phyloP scores from a whole-genome alignment of 2,888 invertebrate species.

The Cataglyphis altisquamis region DNA sequence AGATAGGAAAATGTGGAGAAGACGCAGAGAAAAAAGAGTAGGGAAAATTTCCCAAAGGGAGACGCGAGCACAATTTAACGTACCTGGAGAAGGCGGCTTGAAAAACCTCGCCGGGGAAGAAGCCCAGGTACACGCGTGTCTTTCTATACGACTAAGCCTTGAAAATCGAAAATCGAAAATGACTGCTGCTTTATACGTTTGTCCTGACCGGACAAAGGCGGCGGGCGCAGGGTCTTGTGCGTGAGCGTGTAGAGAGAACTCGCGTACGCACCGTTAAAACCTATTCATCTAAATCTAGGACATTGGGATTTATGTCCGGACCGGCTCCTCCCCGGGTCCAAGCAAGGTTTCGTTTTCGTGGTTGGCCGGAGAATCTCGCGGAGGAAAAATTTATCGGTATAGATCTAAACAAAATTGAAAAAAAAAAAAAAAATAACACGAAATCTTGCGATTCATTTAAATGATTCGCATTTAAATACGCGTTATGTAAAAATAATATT shows the following conservation, averaged over 20 bases:
- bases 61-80: slow-evolving; percentile 58
- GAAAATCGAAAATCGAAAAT: slow-evolving; percentile 61
- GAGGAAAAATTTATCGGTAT: not conserved
- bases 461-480: not conserved
- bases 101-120: slow-evolving; percentile 51
- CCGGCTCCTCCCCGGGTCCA: slow-evolving; percentile 63
- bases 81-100: slow-evolving; percentile 55
- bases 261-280: slow-evolving; percentile 77
- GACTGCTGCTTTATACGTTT: slow-evolving; percentile 55
- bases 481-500: not conserved
- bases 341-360: slow-evolving; percentile 66
- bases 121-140: slow-evolving; percentile 66
- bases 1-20: not conserved
- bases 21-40: not conserved
- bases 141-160: slow-evolving; percentile 65
- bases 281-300: slow-evolving; percentile 81
- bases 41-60: slow-evolving; percentile 54
- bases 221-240: slow-evolving; percentile 62
- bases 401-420: not conserved
- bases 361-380: slow-evolving; percentile 7
- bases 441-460: not conserved
- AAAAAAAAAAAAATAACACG: too few relatives aligned
- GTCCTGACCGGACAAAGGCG: slow-evolving; percentile 72
- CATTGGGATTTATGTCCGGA: slow-evolving; percentile 71
- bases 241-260: slow-evolving; percentile 56